Base-by-base conservation (phyloP, 2,113 vertebrate genomes). In the Hemicordylus capensis region DNA sequence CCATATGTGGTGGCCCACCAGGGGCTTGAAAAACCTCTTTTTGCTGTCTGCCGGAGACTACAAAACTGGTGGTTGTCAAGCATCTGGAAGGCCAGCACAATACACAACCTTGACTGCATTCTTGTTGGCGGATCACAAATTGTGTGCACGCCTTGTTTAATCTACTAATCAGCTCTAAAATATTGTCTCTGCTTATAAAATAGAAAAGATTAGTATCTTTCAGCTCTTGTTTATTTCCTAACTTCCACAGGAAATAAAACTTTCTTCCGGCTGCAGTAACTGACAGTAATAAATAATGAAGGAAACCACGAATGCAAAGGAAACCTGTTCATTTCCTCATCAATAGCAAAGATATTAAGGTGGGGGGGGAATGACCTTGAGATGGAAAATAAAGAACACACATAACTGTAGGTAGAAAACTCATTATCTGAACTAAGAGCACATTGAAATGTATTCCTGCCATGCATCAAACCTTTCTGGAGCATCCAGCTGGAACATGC, bases 381-480 rank as follows among this genome's bases (percentile, higher is more conserved):
- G 64, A 39, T 63, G 17, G 61, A 63, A 77, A 83, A 76, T 66
- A 63, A 87, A 51, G 24, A 46, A 24, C 17, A 78, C 54, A 51
- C 51, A 28, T 37, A 77, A 69, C 67, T n/a, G 20, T 83, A 70
- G 58, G 64, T 70, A 61, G 54, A 22, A 87, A 87, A 83, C 44
- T 70, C 54, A 87, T 82, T 87, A 77, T 11, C n/a, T 70, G 66
- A 37, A 61, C 66, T 48, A 59, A 70, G 37, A 69, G 37, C 70
- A 77, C 11, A 46, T 64, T 70, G 73, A 87, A 83, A 66, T 77
- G 26, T 87, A 26, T 56, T 83, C 56, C 42, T 78, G 42, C 20
- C 56, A 73, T 78, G 80, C 19, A 83, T 83, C 42, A 87, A 87
- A 78, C 63, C 75, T 78, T 87, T 73, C 74, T 63, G 34, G 66